phyloP scores from a whole-genome alignment of 2,797 vertebrate genomes.

The Stomatorhinus walkeri region DNA sequence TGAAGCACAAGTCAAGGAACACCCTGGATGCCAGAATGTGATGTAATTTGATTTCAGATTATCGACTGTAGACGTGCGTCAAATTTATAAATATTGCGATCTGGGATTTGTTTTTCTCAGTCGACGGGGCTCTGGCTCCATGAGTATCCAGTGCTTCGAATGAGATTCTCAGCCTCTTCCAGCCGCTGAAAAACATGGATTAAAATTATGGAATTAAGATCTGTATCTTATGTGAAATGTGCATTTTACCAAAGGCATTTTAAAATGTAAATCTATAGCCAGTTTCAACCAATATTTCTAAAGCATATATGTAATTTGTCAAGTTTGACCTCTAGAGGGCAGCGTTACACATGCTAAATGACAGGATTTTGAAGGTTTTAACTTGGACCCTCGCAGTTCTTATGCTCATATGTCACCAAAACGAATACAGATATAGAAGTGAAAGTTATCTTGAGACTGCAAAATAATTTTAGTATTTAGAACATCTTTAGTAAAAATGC shows the following conservation, averaged over 20 bases:
- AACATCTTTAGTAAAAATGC: neutral
- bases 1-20: neutral
- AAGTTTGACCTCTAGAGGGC: neutral
- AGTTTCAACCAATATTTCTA: neutral
- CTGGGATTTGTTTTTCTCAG: neutral
- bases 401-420: neutral
- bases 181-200: conserved; percentile 45
- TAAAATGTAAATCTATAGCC: neutral
- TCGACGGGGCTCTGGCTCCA: conserved; percentile 19
- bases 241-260: neutral
- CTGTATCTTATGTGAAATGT: neutral
- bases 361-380: neutral
- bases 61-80: neutral
- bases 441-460: neutral
- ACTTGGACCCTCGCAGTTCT: neutral
- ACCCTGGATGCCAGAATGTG: neutral
- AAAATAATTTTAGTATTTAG: neutral
- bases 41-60: neutral
- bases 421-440: neutral
- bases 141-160: neutral
- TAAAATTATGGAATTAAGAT: neutral
- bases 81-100: neutral
- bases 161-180: conserved; percentile 43
- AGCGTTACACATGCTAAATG: neutral
- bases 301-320: neutral